A percentile compares a stretch with the other conserved stretches of the same genome.
Conservation (phyloP, 2,797 vertebrate genomes). For the Semaprochilodus insignis region DNA sequence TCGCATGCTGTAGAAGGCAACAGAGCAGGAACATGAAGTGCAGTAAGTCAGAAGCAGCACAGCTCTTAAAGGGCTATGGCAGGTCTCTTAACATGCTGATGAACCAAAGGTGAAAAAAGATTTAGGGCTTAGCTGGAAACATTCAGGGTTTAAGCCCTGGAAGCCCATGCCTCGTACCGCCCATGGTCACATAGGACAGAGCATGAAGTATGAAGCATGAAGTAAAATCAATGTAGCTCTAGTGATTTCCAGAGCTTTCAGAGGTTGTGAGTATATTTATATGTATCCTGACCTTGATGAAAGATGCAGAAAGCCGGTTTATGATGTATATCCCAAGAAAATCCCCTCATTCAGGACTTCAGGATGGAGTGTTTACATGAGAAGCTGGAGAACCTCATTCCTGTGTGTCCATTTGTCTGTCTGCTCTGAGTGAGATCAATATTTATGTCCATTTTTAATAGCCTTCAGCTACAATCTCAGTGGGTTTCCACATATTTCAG, state of each 20-base stretch:
- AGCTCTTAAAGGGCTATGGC: too few species aligned
- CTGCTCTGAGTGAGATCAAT: background rate
- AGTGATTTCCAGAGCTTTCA: background rate
- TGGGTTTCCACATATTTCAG: constrained; percentile 8
- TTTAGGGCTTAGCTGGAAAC: too few species aligned
- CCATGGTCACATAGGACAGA: background rate
- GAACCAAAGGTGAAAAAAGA: too few species aligned
- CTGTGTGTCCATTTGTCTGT: background rate
- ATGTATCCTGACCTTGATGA: background rate
- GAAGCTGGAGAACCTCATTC: background rate
- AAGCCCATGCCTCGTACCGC: background rate
- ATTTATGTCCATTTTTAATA: background rate
- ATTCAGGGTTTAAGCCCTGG: too few species aligned
- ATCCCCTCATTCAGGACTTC: background rate
- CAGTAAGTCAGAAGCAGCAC: too few species aligned
- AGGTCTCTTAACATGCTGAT: too few species aligned
- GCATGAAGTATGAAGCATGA: background rate
- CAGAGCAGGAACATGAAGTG: too few species aligned
- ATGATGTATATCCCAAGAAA: background rate
- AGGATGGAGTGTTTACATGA: constrained; percentile 1
- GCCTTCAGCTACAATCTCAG: background rate
- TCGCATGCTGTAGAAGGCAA: too few species aligned
- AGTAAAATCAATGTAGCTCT: background rate
- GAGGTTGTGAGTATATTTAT: background rate
- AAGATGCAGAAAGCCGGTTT: background rate